These are phyloP conservation scores for Siniperca chuatsi DNA, from an alignment of 2,113 vertebrate genomes.

Conservation along the genomic window DNA sequence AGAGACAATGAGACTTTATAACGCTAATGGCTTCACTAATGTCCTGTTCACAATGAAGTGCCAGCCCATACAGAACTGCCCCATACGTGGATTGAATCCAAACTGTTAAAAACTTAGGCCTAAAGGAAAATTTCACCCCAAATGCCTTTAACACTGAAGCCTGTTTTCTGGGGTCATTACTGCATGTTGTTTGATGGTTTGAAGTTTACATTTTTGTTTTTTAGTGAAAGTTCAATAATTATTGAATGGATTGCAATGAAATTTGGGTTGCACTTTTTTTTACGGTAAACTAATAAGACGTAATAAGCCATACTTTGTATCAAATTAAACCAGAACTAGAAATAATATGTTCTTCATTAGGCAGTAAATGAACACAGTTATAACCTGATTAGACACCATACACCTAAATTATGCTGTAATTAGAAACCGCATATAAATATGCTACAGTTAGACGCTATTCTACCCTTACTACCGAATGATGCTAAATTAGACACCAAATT, in stretches of 20 bases:
- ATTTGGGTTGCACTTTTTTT: not conserved
- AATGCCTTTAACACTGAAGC: not conserved
- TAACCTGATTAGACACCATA: no score
- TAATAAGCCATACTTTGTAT: no score
- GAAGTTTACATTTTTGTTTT: no score
- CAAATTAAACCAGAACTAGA: no score
- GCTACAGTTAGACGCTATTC: no score
- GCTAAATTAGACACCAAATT: no score
- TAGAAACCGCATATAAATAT: no score
- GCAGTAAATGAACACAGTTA: no score
- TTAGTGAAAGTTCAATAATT: not conserved
- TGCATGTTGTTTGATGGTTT: not conserved
- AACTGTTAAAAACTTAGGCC: conserved; percentile 19
- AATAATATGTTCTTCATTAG: no score
- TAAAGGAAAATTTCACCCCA: conserved; percentile 14
- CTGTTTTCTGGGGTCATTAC: not conserved
- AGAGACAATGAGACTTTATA: conserved; percentile 78
- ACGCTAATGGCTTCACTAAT: conserved; percentile 63
- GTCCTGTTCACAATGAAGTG: conserved; percentile 56
- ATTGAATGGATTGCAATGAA: not conserved
- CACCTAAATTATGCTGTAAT: no score
- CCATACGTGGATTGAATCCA: conserved; percentile 16
- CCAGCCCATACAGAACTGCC: conserved; percentile 12
- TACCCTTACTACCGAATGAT: no score
- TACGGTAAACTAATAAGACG: no score